Conservation (phyloP, 1,140 invertebrate genomes). For the Sarcophaga bullata region DNA sequence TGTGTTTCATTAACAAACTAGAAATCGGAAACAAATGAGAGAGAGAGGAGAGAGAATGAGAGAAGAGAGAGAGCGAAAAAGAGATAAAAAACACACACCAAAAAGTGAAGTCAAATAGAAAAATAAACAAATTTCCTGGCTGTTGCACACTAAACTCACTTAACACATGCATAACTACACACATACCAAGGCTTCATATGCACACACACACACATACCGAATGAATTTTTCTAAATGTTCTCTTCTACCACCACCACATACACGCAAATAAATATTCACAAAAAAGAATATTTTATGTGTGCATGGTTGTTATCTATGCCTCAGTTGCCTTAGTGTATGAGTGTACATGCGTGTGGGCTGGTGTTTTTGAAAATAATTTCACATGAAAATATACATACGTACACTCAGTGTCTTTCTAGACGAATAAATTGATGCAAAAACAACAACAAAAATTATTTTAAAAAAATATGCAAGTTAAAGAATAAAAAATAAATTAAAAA, state of each 20-base stretch:
- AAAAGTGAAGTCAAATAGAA: conserved; percentile 19
- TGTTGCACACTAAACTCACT: neutral
- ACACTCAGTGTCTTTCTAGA: neutral
- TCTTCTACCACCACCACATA: neutral
- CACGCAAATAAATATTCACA: neutral
- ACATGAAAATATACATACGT: too few relatives aligned
- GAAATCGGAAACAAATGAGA: too few relatives aligned
- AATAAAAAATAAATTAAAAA: too few relatives aligned
- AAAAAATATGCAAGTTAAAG: too few relatives aligned
- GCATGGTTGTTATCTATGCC: too few relatives aligned
- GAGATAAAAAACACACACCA: neutral
- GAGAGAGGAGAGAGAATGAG: too few relatives aligned
- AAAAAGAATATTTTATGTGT: neutral
- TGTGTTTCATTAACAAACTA: too few relatives aligned
- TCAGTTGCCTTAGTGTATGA: too few relatives aligned
- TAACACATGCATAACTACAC: neutral
- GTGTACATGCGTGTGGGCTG: too few relatives aligned
- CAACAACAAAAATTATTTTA: neutral
- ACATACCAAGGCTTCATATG: neutral
- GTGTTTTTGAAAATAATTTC: too few relatives aligned
- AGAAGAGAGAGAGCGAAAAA: too few relatives aligned
- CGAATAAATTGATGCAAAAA: neutral
- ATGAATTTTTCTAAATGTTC: neutral
- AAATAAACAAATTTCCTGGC: conserved; percentile 22
- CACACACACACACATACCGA: neutral